Evolutionary conservation across 2,113 vertebrate genomes (phyloP).

Genomic region (Myodes glareolus): DNA sequence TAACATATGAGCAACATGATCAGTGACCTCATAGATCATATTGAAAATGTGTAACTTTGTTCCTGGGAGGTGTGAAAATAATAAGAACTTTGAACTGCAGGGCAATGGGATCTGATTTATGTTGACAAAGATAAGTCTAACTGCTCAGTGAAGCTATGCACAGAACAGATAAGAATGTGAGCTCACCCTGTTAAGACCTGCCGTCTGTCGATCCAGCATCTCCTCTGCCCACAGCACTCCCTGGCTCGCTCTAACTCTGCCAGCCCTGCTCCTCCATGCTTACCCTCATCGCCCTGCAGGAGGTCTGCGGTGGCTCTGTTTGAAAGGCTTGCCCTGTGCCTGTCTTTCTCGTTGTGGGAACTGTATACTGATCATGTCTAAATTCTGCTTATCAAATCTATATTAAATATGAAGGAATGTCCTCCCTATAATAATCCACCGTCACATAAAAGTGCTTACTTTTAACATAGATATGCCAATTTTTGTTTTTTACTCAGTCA

Average conservation of each 20-base stretch:
- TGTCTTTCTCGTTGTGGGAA: background rate
- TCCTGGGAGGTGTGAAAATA: slow-evolving; percentile 24
- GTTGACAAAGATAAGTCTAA: background rate
- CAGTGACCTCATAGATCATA: background rate
- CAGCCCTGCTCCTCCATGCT: background rate
- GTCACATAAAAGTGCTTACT: background rate
- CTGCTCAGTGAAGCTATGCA: background rate
- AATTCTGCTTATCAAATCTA: background rate
- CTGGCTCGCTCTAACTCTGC: background rate
- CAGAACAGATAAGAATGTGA: background rate
- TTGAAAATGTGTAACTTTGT: slow-evolving; percentile 35
- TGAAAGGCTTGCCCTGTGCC: background rate
- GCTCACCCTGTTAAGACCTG: background rate
- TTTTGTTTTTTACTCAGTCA: background rate
- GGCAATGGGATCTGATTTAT: slow-evolving; percentile 1
- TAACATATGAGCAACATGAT: background rate
- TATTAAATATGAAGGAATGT: slow-evolving; percentile 6
- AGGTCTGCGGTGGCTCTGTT: background rate
- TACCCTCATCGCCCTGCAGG: background rate
- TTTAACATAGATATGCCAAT: background rate
- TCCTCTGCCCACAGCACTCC: background rate
- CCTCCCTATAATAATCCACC: background rate
- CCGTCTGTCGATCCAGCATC: background rate
- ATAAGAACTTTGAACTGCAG: background rate
- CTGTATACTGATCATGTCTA: background rate